These are phyloP conservation scores for Phrynosoma platyrhinos DNA, from an alignment of 2,113 vertebrate genomes.

Conservation along the genomic window DNA sequence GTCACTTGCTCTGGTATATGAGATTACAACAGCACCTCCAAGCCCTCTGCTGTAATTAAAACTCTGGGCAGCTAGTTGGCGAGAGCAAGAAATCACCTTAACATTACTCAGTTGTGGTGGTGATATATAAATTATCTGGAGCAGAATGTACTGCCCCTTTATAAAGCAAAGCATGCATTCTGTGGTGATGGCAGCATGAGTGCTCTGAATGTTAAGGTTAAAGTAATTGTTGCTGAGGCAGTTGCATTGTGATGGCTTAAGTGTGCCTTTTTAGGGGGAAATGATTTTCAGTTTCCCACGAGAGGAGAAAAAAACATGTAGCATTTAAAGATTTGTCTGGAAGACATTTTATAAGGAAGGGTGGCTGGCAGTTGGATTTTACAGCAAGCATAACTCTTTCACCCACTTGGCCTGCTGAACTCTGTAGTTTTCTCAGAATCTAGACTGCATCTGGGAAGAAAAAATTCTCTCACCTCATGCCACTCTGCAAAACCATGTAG, in stretches of 20 bases:
- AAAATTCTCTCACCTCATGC: neutral
- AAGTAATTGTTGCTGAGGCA: neutral
- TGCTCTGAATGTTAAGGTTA: accelerated
- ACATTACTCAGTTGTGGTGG: neutral
- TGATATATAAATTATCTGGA: neutral
- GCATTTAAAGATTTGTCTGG: neutral
- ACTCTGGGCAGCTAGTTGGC: neutral
- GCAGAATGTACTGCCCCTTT: neutral
- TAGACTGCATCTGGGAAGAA: neutral
- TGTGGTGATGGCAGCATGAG: neutral
- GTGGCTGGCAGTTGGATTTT: neutral
- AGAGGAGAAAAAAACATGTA: neutral
- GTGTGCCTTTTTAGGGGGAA: accelerated
- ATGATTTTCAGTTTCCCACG: neutral
- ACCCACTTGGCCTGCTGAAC: neutral
- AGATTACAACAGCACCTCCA: neutral
- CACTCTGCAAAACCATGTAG: neutral
- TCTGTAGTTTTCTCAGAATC: conserved; percentile 19
- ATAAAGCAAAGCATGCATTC: neutral
- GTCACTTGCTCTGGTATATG: neutral
- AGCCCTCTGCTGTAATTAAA: neutral
- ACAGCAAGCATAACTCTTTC: neutral
- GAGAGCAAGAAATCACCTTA: neutral
- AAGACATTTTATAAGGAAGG: neutral
- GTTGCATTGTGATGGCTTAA: accelerated